Conservation (phyloP, 1,140 invertebrate species). For the Drosophila miranda region DNA sequence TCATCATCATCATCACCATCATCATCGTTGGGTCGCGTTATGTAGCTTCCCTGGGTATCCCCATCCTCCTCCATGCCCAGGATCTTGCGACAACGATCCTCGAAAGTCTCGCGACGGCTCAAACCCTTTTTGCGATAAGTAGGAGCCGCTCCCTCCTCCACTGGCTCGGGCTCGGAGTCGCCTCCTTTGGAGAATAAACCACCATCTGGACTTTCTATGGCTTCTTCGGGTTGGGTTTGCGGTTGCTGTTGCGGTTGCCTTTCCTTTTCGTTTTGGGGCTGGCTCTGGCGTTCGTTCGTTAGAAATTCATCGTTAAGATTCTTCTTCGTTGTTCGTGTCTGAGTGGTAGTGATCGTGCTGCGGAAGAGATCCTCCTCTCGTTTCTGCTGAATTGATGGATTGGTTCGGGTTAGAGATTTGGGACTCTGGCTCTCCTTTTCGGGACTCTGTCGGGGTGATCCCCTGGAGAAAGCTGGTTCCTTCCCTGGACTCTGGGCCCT, state of each 20-base stretch:
- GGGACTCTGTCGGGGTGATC: slow-evolving; percentile 8
- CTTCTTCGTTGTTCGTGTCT: slow-evolving; percentile 51
- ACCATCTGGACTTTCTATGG: slow-evolving; percentile 63
- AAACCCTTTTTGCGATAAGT: slow-evolving; percentile 65
- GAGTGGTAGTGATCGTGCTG: slow-evolving; percentile 40
- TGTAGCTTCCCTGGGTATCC: slow-evolving; percentile 68
- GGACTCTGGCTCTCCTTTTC: slow-evolving; percentile 1
- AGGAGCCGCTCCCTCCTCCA: slow-evolving; percentile 43
- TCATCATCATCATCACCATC: slow-evolving; percentile 29
- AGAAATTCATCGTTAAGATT: slow-evolving; percentile 68
- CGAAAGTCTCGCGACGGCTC: slow-evolving; percentile 86
- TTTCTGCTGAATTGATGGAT: neutral
- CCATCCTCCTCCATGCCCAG: slow-evolving; percentile 84
- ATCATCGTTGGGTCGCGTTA: slow-evolving; percentile 17
- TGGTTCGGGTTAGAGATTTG: neutral
- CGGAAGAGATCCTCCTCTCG: slow-evolving; percentile 50
- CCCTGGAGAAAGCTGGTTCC: neutral
- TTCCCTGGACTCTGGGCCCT: slow-evolving; percentile 22
- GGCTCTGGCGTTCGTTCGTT: slow-evolving; percentile 56
- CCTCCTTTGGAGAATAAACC: slow-evolving; percentile 61
- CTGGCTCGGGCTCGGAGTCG: slow-evolving; percentile 33
- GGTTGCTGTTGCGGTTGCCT: slow-evolving; percentile 1
- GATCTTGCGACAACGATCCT: slow-evolving; percentile 87
- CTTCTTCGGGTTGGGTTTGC: slow-evolving; percentile 1
- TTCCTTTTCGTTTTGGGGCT: slow-evolving; percentile 13